Percentiles rank a stretch among this genome's conserved stretches.
These are phyloP conservation scores for Chymomyza costata DNA, from an alignment of 1,140 invertebrate species.

Conservation along the genomic window DNA sequence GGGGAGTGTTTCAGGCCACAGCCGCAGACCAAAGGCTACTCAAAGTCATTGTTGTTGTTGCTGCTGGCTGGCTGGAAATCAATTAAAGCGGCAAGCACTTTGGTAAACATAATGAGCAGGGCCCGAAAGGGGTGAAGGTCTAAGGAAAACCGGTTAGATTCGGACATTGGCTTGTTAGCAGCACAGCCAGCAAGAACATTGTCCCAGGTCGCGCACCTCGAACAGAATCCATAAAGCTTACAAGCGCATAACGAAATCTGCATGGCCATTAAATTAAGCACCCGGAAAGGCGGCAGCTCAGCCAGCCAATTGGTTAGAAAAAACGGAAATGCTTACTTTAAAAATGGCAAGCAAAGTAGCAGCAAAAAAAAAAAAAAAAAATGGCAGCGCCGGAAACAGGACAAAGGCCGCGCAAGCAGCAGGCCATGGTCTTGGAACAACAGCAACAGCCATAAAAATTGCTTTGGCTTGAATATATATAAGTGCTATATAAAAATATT, in stretches of 20 bases:
- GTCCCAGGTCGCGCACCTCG: conserved; percentile 48
- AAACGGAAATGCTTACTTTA: conserved; percentile 42
- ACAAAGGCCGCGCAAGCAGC: too few relatives aligned
- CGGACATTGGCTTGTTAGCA: conserved; percentile 31
- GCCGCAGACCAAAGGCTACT: conserved; percentile 29
- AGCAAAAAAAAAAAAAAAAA: conserved; percentile 6
- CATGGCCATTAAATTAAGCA: conserved; percentile 63
- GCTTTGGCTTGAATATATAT: too few relatives aligned
- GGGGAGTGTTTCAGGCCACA: background rate
- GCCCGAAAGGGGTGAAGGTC: background rate
- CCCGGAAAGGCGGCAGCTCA: conserved; percentile 46
- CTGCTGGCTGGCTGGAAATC: conserved; percentile 51
- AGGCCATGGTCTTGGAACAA: background rate
- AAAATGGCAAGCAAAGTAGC: conserved; percentile 9
- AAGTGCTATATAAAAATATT: background rate
- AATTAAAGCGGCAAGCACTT: conserved; percentile 46
- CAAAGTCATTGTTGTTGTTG: conserved; percentile 22
- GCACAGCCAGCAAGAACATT: too few relatives aligned
- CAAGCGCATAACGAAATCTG: conserved; percentile 26
- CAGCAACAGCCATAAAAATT: conserved; percentile 27
- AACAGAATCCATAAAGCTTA: background rate
- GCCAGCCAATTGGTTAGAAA: conserved; percentile 35
- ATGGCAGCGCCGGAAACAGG: background rate
- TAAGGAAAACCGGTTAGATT: conserved; percentile 20
- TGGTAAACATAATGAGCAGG: conserved; percentile 16